Evolutionary conservation across 2,113 vertebrate species (phyloP).

Genomic region (Burhinus bistriatus): DNA sequence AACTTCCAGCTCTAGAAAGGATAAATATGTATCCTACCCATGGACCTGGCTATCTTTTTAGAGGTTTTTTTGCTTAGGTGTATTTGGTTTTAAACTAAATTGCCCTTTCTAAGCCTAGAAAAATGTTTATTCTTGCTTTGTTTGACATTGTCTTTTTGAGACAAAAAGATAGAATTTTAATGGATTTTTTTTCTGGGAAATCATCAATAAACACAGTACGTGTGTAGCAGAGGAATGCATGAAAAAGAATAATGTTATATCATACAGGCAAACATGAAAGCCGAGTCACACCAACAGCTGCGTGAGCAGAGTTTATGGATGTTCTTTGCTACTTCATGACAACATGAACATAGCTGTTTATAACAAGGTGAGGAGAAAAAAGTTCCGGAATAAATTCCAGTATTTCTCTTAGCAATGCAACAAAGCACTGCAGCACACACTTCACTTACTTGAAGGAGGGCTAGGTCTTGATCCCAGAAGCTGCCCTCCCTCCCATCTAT

Average conservation of each 20-base stretch:
- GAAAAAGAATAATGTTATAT: neutral
- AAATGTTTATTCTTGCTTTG: neutral
- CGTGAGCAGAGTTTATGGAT: neutral
- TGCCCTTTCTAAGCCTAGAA: neutral
- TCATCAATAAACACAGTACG: neutral
- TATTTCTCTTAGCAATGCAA: neutral
- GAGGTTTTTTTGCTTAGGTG: neutral
- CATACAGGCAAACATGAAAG: neutral
- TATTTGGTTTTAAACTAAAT: neutral
- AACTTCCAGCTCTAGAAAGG: neutral
- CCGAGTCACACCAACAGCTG: neutral
- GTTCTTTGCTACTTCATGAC: neutral
- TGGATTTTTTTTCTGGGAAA: neutral
- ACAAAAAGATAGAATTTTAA: neutral
- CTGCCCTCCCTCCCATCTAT: neutral
- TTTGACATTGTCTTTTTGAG: neutral
- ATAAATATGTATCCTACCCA: neutral
- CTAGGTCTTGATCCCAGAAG: neutral
- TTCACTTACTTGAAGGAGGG: neutral
- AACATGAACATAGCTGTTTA: neutral
- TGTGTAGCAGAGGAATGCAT: neutral
- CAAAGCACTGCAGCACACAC: neutral
- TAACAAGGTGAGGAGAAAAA: neutral
- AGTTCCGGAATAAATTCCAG: neutral
- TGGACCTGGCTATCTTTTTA: neutral